Conservation (phyloP, 1,140 invertebrate species). For the Drosophila parabipectinata region DNA sequence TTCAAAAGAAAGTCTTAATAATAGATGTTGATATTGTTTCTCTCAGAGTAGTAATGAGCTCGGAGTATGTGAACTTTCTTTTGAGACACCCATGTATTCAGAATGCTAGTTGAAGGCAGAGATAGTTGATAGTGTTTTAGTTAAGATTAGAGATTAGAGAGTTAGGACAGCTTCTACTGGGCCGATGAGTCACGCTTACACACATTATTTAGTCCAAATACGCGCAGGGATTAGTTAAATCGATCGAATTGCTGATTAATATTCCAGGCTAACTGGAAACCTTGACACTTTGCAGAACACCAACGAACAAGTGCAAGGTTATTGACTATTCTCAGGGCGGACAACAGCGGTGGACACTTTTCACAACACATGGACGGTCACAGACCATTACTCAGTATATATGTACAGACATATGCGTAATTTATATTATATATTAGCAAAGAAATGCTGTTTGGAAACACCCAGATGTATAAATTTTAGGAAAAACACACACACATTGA, state of each 20-base stretch:
- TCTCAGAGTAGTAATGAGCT: too few relatives aligned
- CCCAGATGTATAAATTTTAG: conserved; percentile 15
- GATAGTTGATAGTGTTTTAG: conserved; percentile 25
- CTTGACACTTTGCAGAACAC: conserved; percentile 31
- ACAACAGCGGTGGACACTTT: conserved; percentile 1
- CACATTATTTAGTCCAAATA: conserved; percentile 9
- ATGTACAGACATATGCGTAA: conserved; percentile 1
- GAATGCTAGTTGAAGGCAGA: conserved; percentile 27
- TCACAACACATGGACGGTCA: background rate
- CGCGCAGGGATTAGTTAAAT: conserved; percentile 29
- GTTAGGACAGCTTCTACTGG: conserved; percentile 7
- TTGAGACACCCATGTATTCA: background rate
- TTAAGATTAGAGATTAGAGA: conserved; percentile 12
- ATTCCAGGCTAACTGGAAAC: conserved; percentile 37
- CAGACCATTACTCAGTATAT: background rate
- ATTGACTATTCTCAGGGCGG: background rate
- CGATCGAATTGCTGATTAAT: conserved; percentile 52
- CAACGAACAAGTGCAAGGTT: conserved; percentile 34
- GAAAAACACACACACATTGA: conserved; percentile 20
- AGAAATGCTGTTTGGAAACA: conserved; percentile 30
- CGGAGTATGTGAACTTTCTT: background rate
- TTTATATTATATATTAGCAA: background rate
- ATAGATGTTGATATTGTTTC: too few relatives aligned
- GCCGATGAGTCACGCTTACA: conserved; percentile 27
- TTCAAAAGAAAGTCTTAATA: background rate